Evolutionary conservation across 2,888 invertebrate genomes (phyloP).

Genomic region (Holacanthella duospinosa): DNA sequence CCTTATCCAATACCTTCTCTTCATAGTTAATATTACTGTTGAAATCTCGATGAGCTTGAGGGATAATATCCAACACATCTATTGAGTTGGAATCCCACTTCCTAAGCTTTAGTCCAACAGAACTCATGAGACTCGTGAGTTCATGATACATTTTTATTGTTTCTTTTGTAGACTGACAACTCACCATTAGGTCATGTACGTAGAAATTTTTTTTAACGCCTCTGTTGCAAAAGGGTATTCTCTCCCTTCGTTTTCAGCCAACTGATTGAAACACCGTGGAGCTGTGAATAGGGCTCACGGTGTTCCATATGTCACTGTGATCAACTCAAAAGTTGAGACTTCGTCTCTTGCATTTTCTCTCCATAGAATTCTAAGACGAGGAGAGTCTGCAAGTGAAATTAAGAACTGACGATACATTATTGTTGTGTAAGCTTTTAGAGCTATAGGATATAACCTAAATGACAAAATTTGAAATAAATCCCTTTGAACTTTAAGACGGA

Average conservation of each 20-base stretch:
- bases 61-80: slow-evolving; percentile 6
- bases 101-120: slow-evolving; percentile 25
- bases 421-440: slow-evolving; percentile 37
- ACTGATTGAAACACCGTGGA: slow-evolving; percentile 33
- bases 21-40: neutral
- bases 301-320: slow-evolving; percentile 40
- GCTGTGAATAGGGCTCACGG: slow-evolving; percentile 38
- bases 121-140: slow-evolving; percentile 16
- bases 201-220: slow-evolving; percentile 33
- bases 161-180: slow-evolving; percentile 21
- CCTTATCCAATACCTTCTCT: neutral
- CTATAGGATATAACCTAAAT: slow-evolving; percentile 35
- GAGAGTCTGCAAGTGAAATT: slow-evolving; percentile 14
- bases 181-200: slow-evolving; percentile 38
- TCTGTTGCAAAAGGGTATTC: slow-evolving; percentile 18
- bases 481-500: slow-evolving; percentile 36
- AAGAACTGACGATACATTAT: slow-evolving; percentile 39
- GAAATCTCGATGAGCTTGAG: neutral
- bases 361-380: slow-evolving; percentile 41
- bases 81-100: slow-evolving; percentile 35
- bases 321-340: slow-evolving; percentile 25
- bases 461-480: slow-evolving; percentile 36
- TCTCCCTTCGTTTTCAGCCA: slow-evolving; percentile 30
- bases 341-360: slow-evolving; percentile 24
- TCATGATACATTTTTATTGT: slow-evolving; percentile 19